phyloP scores from a whole-genome alignment of 2,797 vertebrate genomes.

The Scyliorhinus canicula region DNA sequence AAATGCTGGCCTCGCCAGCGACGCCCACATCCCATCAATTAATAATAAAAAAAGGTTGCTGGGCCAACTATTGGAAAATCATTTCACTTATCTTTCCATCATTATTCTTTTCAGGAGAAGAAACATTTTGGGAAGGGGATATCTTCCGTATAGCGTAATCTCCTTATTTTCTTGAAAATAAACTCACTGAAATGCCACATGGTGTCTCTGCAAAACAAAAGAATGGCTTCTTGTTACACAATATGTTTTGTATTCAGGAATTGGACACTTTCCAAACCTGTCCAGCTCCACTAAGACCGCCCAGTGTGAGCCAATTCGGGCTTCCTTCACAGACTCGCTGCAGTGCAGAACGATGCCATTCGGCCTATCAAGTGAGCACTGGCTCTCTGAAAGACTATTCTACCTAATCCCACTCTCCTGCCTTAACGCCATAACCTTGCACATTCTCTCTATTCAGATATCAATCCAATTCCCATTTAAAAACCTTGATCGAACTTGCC shows the following conservation, averaged over 20 bases:
- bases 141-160: neutral
- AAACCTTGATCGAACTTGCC: no score
- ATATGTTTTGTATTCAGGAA: neutral
- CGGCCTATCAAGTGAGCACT: no score
- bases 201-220: slow-evolving; percentile 6
- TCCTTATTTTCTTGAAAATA: neutral
- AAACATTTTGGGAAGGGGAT: neutral
- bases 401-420: no score
- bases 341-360: no score
- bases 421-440: no score
- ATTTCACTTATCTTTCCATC: neutral
- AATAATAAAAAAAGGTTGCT: no score
- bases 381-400: no score
- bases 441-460: no score
- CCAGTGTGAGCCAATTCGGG: neutral
- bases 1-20: no score
- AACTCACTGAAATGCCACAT: neutral
- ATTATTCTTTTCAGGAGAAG: neutral
- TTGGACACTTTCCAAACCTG: neutral
- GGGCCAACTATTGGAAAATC: neutral
- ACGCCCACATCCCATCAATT: no score
- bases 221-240: neutral
- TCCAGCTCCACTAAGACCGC: neutral
- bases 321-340: no score
- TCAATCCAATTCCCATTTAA: no score